phyloP scores from a whole-genome alignment of 2,888 invertebrate species.

The Pristionchus mayeri region DNA sequence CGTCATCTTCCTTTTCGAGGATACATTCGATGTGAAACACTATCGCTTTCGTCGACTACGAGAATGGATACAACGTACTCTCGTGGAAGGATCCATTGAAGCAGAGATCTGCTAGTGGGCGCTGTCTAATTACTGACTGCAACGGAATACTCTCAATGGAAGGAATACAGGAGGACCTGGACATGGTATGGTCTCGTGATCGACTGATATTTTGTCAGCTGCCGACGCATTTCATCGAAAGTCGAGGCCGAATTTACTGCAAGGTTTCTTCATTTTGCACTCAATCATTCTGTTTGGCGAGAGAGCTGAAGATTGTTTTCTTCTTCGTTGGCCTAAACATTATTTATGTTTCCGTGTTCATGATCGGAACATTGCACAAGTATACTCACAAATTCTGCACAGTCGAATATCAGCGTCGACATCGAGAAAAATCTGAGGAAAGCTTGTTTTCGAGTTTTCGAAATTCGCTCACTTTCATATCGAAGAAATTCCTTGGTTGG shows the following conservation, averaged over 20 bases:
- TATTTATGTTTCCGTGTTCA: too few species aligned
- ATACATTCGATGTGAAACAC: neutral
- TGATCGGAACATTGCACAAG: too few species aligned
- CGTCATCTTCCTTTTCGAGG: neutral
- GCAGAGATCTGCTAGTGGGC: neutral
- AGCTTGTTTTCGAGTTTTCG: too few species aligned
- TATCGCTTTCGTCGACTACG: neutral
- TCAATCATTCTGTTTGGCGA: too few species aligned
- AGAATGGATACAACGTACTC: neutral
- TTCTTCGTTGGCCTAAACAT: too few species aligned
- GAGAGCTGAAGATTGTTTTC: too few species aligned
- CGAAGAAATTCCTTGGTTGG: constrained; percentile 17
- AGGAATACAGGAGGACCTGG: neutral
- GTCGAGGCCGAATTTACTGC: neutral
- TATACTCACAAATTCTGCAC: constrained; percentile 29
- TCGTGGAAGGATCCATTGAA: constrained; percentile 17
- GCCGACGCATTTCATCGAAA: neutral
- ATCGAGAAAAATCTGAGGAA: constrained; percentile 26
- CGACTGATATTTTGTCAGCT: neutral
- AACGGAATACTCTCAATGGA: neutral
- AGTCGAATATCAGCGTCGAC: constrained; percentile 40
- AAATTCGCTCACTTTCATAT: neutral
- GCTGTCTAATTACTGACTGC: constrained; percentile 21
- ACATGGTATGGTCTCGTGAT: constrained; percentile 8
- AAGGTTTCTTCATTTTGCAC: too few species aligned